Percentiles rank a stretch among this genome's conserved stretches.
phyloP scores from a whole-genome alignment of 2,113 vertebrate species.

The Acanthochromis polyacanthus region DNA sequence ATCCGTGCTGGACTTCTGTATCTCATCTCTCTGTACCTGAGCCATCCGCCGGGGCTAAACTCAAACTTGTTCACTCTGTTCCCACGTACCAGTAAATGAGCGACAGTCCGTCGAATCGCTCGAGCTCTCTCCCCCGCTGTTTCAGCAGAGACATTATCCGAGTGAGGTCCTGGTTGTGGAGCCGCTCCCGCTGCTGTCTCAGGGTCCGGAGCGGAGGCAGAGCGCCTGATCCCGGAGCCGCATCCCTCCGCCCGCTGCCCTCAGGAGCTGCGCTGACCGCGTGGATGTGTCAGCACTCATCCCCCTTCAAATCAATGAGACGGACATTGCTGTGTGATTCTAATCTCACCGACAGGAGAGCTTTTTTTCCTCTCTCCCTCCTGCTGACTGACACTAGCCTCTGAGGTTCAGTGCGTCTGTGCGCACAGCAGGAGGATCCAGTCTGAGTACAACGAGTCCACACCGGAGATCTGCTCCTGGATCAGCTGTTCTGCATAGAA shows the following conservation, averaged over 20 bases:
- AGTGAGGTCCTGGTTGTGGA: neutral
- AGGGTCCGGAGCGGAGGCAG: neutral
- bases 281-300: constrained; percentile 72
- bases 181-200: neutral
- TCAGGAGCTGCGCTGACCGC: constrained; percentile 57
- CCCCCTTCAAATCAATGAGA: constrained; percentile 52
- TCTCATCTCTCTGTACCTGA: too few relatives aligned
- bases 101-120: constrained; percentile 90
- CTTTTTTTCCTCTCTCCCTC: neutral
- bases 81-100: constrained; percentile 90
- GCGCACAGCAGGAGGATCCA: too few relatives aligned
- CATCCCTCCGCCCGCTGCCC: constrained; percentile 22
- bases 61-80: neutral
- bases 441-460: too few relatives aligned
- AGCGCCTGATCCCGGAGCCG: neutral
- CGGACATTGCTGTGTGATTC: constrained; percentile 18
- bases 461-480: too few relatives aligned
- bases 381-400: constrained; percentile 62
- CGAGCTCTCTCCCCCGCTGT: constrained; percentile 81
- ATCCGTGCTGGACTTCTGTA: too few relatives aligned
- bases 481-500: too few relatives aligned
- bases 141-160: constrained; percentile 85
- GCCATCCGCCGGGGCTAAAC: neutral
- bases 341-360: constrained; percentile 60
- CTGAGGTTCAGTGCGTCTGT: neutral